Evolutionary conservation across 2,888 invertebrate genomes (phyloP), one percentile per base, ranked within the genome.

Genomic region (Sipha maydis): DNA sequence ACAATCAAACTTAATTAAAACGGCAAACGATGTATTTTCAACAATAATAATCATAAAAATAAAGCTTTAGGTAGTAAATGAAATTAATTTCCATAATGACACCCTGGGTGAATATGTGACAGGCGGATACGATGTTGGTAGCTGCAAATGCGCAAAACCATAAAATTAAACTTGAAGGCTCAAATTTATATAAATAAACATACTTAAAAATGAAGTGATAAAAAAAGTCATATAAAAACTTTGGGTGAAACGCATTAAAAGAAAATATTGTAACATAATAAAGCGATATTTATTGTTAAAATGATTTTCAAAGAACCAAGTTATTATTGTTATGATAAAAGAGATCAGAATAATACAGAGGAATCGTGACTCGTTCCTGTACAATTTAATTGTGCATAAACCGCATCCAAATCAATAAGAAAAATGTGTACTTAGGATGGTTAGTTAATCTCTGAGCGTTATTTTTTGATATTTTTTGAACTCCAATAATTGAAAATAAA

Each of bases 241-340:
- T 75, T 41, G 80, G 88, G 75, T 38, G 80, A 82, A 88, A 80
- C 80, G 28, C 88, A 80, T 80, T 88, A 82, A 88, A 88, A 88
- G 80, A 56, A 88, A 88, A 88, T 88, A 88, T 82, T 88, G 61
- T 82, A 80, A 86, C 75, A 41, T 61, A 75, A 75, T 80, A 88
- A 75, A 88, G 88, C 88, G 88, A 82, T 88, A 80, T 88, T 88
- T 88, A 88, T 88, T 82, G 80, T 61, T 61, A 67, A 88, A 88
- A 80, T 80, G 88, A 82, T 88, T 88, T 75, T 41, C 80, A 41
- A 73, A 86, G 41, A 75, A 31, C 56, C 19, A 54, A 25, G 31
- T 17, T 56, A 19, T 67, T 38, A 56, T 75, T 80, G 80, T 80
- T 80, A 80, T 61, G 41, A n/a, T 7, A 56, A 41, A 73, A 34